Evolutionary conservation across 2,888 invertebrate genomes (phyloP), one percentile per base, ranked within the genome.

Genomic region (Herminia tarsipennalis): DNA sequence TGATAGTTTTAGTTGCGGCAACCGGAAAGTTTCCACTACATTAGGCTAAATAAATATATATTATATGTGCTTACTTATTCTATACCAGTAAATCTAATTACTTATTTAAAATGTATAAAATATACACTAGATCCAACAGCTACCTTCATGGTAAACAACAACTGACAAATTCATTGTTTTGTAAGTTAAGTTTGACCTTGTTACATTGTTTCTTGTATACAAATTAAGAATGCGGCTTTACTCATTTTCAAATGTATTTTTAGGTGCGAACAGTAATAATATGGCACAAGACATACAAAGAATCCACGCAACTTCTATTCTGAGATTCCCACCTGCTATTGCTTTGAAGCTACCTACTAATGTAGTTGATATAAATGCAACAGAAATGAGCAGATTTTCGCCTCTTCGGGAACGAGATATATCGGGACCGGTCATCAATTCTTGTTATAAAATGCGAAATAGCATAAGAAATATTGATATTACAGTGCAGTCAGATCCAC

Each of bases 351-450:
- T 95, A 33, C 95, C 95, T 0, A 88, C 86, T 17, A 95, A 94
- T 74, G 88, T 94, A 2, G 86, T 93, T 8, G 93, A 94, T 65
- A 93, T 95, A 55, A 93, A 94, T 74, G 88, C 93, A 33, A 88
- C 93, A 8, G 94, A 94, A 81, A 92, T 93, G 60, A 93, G 94
- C 10, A 89, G 92, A 56, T 95, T 95, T 70, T 94, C 94, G 0
- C 94, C 94, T 1, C 87, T 92, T 48, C 88, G 95, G 34, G 86
- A 92, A 29, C 87, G 95, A 45, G 95, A 95, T 67, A 93, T 95
- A 14, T 90, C 93, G 0, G 93, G 93, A 2, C 93, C 93, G 5
- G 92, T 94, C 5, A 92, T 94, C 18, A 81, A 88, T 61, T 89
- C 92, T 9, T 90, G 88, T 64, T 81, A 82, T 54, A 72, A 71